Base-by-base conservation (phyloP, 1,140 invertebrate genomes). In the Ostrea edulis region DNA sequence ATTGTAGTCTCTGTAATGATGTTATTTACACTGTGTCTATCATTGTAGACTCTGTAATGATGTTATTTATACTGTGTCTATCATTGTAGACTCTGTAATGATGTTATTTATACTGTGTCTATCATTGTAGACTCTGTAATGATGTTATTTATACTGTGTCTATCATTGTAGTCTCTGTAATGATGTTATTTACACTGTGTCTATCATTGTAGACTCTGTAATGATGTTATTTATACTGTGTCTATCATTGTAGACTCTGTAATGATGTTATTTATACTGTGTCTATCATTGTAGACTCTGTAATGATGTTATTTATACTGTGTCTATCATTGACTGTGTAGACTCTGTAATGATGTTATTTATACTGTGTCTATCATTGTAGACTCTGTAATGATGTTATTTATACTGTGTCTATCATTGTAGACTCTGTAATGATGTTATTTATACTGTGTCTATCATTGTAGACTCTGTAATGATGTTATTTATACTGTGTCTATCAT, bases 61-160 rank as follows among this genome's bases (percentile, higher is more conserved):
- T 17, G 35, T 2, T 44, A 44, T 44, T 44, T n/a, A n/a, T 14
- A 25, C 62, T 88, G 25, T 77, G 22, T 29, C 68, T 25, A 5
- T 77, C 68, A 35, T 11, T 77, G 25, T 35, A 25, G 68, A 77
- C 11, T 77, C 68, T 77, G 68, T 8, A 77, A 77, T 77, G 29
- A 11, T 17, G 35, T 2, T 44, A 44, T 44, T 44, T n/a, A n/a
- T 14, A 25, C 62, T 88, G 25, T 77, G 22, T 29, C 68, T 25
- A 5, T 77, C 68, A 35, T 11, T 77, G 25, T 35, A 25, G 68
- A 77, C 11, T 77, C 68, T 77, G 68, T 8, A 77, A 77, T 77
- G 29, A 11, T 17, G 35, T 2, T 44, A 44, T 44, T 44, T n/a
- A n/a, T 14, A 25, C 62, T 88, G 25, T 77, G 22, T 29, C 68